Base-by-base conservation (phyloP, 92 coral and sea anemone genomes). In the Nematostella vectensis region DNA sequence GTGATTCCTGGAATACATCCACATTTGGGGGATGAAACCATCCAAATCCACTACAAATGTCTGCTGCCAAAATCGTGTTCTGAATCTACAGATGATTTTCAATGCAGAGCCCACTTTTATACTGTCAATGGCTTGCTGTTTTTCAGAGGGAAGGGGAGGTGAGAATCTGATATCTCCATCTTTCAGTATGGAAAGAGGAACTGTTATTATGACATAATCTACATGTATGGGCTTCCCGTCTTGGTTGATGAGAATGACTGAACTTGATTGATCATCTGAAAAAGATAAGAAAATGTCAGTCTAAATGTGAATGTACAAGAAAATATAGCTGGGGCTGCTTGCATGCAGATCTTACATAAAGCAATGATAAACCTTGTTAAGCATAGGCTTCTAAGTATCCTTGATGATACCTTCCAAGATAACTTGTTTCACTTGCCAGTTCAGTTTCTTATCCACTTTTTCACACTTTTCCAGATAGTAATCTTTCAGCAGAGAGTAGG, bases 1-100 rank as follows among this genome's bases (percentile, higher is more conserved):
- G n/a, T n/a, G n/a, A n/a, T n/a, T n/a, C n/a, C 78, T 81, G 23
- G 96, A 66, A 68, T 82, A 78, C 68, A 80, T 78, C 99, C 99
- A 93, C 54, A 93, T 59, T 71, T 87, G 96, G 60, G 83, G 61
- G 22, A 87, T 38, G 47, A 66, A 66, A 11, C 63, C 38, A 2
- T 38, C 38, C 10, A 50, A 25, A 43, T 30, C 21, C 15, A 1
- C 25, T n/a, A 54, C 27, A 0, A 29, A 24, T 50, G 55, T 70
- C 12, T 83, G 74, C 96, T 82, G 77, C 99, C 99, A 93, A 75
- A 93, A 93, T 11, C 54, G 76, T 28, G 53, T 67, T 60, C 59
- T 71, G 10, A 93, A 83, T 18, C 99, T 75, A 61, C 99, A 87
- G 31, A 87, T 88, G 22, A 89, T 77, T 53, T 89, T 89, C 55